Conservation (phyloP, 2,888 invertebrate genomes). For the Merodon equestris region DNA sequence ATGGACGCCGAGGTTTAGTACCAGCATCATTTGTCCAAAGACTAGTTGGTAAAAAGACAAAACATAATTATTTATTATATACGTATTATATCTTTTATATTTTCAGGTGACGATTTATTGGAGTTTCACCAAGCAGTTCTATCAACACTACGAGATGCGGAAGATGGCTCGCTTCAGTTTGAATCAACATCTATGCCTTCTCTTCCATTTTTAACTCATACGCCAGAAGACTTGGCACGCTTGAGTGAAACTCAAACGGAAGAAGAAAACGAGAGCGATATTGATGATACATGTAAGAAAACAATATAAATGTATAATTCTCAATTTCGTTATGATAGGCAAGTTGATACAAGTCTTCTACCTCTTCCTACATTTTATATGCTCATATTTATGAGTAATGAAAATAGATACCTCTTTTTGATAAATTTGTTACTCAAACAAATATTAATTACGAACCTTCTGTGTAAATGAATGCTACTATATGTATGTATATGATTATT, state of each 20-base stretch:
- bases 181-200: slow-evolving; percentile 79
- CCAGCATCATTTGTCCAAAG: slow-evolving; percentile 98
- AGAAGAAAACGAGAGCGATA: slow-evolving; percentile 82
- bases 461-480: too few relatives aligned
- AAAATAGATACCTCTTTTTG: too few relatives aligned
- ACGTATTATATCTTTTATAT: neutral
- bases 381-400: too few relatives aligned
- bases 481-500: too few relatives aligned
- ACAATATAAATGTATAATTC: neutral
- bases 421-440: too few relatives aligned
- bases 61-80: neutral
- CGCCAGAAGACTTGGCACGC: slow-evolving; percentile 86
- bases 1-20: slow-evolving; percentile 95
- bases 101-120: slow-evolving; percentile 89
- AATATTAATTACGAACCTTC: too few relatives aligned
- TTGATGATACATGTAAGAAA: slow-evolving; percentile 84
- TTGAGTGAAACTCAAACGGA: slow-evolving; percentile 85
- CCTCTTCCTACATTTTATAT: too few relatives aligned
- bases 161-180: slow-evolving; percentile 80
- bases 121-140: slow-evolving; percentile 93
- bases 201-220: slow-evolving; percentile 79
- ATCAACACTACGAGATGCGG: slow-evolving; percentile 84
- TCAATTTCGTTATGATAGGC: too few relatives aligned
- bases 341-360: too few relatives aligned
- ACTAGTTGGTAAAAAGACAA: slow-evolving; percentile 82